A percentile compares a stretch with the other conserved stretches of the same genome.
These are phyloP conservation scores for Notodonta ziczac DNA, from an alignment of 2,888 invertebrate species.

Conservation along the genomic window DNA sequence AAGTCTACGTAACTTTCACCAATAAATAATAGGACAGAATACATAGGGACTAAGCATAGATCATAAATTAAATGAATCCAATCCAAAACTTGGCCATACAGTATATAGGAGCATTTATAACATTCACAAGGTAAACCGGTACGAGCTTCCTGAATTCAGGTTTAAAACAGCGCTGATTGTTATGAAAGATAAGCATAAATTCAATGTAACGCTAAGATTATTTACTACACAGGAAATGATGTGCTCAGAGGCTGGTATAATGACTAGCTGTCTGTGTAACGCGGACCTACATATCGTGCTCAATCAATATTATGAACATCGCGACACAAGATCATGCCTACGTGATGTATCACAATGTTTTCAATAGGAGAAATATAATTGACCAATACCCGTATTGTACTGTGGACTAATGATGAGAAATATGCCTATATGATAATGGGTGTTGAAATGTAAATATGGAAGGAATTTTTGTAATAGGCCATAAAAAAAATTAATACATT, in stretches of 20 bases:
- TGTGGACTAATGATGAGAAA: neutral
- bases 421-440: neutral
- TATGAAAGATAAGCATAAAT: neutral
- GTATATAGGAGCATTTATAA: neutral
- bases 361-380: slow-evolving; percentile 2
- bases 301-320: slow-evolving; percentile 12
- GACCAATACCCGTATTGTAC: neutral
- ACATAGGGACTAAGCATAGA: too few relatives aligned
- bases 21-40: too few relatives aligned
- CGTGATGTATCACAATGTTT: slow-evolving; percentile 17
- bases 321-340: neutral
- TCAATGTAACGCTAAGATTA: slow-evolving; percentile 13
- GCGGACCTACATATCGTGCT: slow-evolving; percentile 7
- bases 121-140: neutral
- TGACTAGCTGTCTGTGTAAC: slow-evolving; percentile 5
- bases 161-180: neutral
- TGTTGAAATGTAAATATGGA: neutral
- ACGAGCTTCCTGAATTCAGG: neutral
- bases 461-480: neutral
- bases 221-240: slow-evolving; percentile 2
- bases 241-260: slow-evolving; percentile 1
- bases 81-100: too few relatives aligned
- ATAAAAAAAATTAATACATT: neutral
- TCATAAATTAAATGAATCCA: too few relatives aligned
- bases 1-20: too few relatives aligned